Base-by-base conservation (phyloP, 2,797 vertebrate genomes). In the Eulemur rubriventer region DNA sequence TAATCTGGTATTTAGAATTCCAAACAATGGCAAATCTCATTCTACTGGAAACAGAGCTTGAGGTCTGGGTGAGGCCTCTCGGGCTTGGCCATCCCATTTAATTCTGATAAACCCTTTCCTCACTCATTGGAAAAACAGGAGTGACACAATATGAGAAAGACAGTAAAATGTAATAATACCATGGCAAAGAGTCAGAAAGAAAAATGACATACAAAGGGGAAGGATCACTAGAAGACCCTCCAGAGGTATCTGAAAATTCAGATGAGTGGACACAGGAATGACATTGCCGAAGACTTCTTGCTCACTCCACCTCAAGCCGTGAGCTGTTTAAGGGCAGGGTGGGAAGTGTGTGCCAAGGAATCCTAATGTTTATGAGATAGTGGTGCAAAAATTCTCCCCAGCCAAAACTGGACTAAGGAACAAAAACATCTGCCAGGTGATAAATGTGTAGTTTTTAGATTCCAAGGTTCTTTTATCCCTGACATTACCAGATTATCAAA, bases 401-500 rank as follows among this genome's bases (percentile, higher is more conserved):
- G 61, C 12, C 26, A 52, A 95, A 95, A 87, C 0, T 38, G 14
- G 33, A 72, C 30, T n/a, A 61, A 81, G 18, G 1, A 93, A 67
- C 63, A n/a, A 52, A 80, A 79, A 35, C 16, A 3, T 22, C 13
- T 80, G 10, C 38, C 59, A 81, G 41, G 26, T 48, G 6, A 81
- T 50, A 41, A 72, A 61, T 2, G 14, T 73, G 41, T 78, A 33
- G 11, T 80, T 83, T 94, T 76, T 33, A 65, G n/a, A 78, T 63
- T 65, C 6, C 17, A 87, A 55, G 3, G 16, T 76, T 81, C 14
- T 82, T 96, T 92, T 59, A 81, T 52, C 26, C 28, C 16, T 72
- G 26, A 83, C 4, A 41, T 41, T 96, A 94, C 94, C 97, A 97
- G 97, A 97, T 97, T 96, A 96, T 97, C 97, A 98, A 93, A 95